Conservation (phyloP, 2,888 invertebrate species). For the Elmis aenea region DNA sequence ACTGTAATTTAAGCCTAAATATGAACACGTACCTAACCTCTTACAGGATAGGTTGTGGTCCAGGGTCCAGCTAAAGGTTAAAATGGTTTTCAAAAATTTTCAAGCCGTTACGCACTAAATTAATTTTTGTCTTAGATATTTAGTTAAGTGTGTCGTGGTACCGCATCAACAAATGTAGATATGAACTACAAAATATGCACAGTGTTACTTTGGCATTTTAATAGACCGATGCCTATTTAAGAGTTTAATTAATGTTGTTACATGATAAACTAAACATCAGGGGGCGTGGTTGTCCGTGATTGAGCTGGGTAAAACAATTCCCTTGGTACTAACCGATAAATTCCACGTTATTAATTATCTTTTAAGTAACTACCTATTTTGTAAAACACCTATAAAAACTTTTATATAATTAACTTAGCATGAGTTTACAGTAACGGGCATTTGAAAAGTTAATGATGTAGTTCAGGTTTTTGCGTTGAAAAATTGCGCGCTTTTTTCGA, state of each 20-base stretch:
- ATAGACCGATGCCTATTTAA: constrained; percentile 41
- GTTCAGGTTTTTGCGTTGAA: too few species aligned
- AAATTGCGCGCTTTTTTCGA: too few species aligned
- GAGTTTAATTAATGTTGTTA: constrained; percentile 42
- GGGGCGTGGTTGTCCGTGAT: constrained; percentile 35
- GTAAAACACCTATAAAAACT: constrained; percentile 13
- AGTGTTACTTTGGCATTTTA: constrained; percentile 35
- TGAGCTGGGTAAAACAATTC: constrained; percentile 28
- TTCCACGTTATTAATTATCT: constrained; percentile 18
- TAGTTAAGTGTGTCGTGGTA: too few species aligned
- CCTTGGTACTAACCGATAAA: constrained; percentile 13
- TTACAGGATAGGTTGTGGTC: too few species aligned
- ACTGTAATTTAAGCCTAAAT: too few species aligned
- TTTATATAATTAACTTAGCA: constrained; percentile 9
- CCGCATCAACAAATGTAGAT: constrained; percentile 21
- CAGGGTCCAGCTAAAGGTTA: too few species aligned
- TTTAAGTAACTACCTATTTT: constrained; percentile 15
- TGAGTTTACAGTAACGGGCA: too few species aligned
- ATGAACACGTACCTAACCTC: too few species aligned
- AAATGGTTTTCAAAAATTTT: too few species aligned
- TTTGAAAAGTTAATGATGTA: neutral
- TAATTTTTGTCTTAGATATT: too few species aligned
- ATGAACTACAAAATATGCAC: constrained; percentile 25
- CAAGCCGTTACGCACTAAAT: too few species aligned
- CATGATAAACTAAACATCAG: constrained; percentile 38